Evolutionary conservation across 2,888 invertebrate species (phyloP).

Genomic region (Cheilosia grossa): DNA sequence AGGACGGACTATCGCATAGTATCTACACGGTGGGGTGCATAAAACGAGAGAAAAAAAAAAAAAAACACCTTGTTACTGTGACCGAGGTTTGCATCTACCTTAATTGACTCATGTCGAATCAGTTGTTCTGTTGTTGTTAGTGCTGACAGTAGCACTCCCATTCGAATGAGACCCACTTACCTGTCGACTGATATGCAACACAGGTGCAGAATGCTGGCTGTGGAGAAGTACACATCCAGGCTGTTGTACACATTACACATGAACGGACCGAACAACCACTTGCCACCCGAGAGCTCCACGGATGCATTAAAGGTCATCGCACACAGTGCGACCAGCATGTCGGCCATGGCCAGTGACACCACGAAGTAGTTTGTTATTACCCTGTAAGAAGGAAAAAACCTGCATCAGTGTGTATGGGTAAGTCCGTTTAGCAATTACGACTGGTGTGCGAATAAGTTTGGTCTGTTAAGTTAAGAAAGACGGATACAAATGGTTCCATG

Average conservation of each 20-base stretch:
- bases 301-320: conserved; percentile 97
- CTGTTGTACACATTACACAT: conserved; percentile 99
- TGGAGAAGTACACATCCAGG: conserved; percentile 96
- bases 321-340: conserved; percentile 96
- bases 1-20: conserved; percentile 96
- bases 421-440: background rate
- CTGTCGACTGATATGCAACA: conserved; percentile 95
- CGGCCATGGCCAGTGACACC: conserved; percentile 96
- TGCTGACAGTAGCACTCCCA: conserved; percentile 22
- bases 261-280: conserved; percentile 94
- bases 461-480: no score
- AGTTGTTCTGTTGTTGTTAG: conserved; percentile 58
- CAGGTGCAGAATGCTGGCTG: conserved; percentile 95
- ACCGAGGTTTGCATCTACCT: conserved; percentile 30
- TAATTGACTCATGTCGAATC: conserved; percentile 69
- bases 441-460: background rate
- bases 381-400: conserved; percentile 79
- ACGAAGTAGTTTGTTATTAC: conserved; percentile 98
- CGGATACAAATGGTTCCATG: background rate
- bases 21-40: conserved; percentile 83
- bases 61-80: conserved; percentile 52
- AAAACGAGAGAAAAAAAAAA: conserved; percentile 3
- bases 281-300: conserved; percentile 91
- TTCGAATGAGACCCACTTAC: conserved; percentile 78
- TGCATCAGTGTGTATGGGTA: background rate